Evolutionary conservation across 2,113 vertebrate species (phyloP), one percentile per base, ranked within the genome.

Genomic region (Phyllostomus hastatus): DNA sequence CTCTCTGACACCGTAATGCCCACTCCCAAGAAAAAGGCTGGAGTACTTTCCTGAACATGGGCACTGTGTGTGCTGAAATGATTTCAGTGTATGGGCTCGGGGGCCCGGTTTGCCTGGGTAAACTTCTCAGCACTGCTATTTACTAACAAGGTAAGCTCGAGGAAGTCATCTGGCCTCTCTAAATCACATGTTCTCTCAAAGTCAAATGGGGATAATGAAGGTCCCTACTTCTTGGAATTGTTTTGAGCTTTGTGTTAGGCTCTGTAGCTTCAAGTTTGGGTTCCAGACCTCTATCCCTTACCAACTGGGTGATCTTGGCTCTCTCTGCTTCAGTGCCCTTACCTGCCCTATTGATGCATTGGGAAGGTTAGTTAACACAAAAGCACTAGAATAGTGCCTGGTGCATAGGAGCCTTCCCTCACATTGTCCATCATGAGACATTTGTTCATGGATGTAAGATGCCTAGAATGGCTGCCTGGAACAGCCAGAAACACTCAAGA

Each of bases 341-440:
- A 69, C 20, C 33, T 76, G 35, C 59, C 19, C 4, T 87, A 4
- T 38, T 67, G 26, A 84, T 50, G 15, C 52, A n/a, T 17, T 67
- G 59, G 54, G 72, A 87, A 83, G 64, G 41, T 92, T 17, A 73
- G 31, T 41, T 50, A 84, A 88, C 76, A 67, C 72, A 66, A 86
- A 94, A n/a, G 26, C 54, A 52, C 76, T 46, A 14, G n/a, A 84
- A 38, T 22, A 41, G 35, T 4, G 6, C 50, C 24, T 41, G n/a
- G 26, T 10, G n/a, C 33, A n/a, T 11, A 38, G 38, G 28, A 22
- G 17, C 3, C 57, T 54, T 76, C 78, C 20, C 46, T 19, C 31
- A 64, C n/a, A 81, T 26, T 85, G 57, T 64, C 54, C 35, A 17
- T n/a, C 1, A 0, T 85, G 81, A 35, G 81, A 35, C 5, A 10